Conservation (phyloP, 2,113 vertebrate species). For the Alosa alosa region DNA sequence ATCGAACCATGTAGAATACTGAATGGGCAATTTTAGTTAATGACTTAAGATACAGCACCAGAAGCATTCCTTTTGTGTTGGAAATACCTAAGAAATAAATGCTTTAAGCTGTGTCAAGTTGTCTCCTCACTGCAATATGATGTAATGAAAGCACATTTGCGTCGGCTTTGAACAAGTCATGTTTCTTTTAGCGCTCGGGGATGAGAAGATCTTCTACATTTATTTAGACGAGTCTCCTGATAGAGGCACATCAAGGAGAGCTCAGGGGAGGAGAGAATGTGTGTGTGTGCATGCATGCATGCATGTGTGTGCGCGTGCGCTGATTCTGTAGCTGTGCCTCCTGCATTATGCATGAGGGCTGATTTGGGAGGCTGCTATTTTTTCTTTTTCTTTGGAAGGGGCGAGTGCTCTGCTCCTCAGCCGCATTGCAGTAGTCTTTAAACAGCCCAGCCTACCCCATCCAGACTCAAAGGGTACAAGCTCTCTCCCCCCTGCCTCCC, state of each 20-base stretch:
- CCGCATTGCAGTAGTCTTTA: constrained; percentile 64
- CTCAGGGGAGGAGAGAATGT: background rate
- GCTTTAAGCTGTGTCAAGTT: background rate
- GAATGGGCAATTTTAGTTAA: too few relatives aligned
- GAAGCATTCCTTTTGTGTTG: background rate
- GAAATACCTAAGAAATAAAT: background rate
- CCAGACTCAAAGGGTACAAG: constrained; percentile 33
- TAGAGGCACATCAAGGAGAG: background rate
- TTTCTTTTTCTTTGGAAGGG: constrained; percentile 26
- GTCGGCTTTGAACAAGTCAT: background rate
- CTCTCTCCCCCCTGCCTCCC: background rate
- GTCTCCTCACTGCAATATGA: background rate
- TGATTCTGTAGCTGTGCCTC: background rate
- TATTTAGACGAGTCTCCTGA: background rate
- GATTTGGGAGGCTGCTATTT: constrained; percentile 20
- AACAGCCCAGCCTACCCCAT: constrained; percentile 33
- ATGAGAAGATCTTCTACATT: background rate
- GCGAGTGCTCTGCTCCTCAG: constrained; percentile 46
- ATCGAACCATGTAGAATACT: too few relatives aligned
- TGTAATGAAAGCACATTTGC: background rate
- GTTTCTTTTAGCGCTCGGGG: background rate
- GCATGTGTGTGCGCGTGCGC: background rate
- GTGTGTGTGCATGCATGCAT: background rate
- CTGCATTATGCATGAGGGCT: constrained; percentile 22
- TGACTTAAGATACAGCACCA: too few relatives aligned